Evolutionary conservation across 2,113 vertebrate genomes (phyloP), one percentile per base, ranked within the genome.

Genomic region (Rhinolophus sinicus): DNA sequence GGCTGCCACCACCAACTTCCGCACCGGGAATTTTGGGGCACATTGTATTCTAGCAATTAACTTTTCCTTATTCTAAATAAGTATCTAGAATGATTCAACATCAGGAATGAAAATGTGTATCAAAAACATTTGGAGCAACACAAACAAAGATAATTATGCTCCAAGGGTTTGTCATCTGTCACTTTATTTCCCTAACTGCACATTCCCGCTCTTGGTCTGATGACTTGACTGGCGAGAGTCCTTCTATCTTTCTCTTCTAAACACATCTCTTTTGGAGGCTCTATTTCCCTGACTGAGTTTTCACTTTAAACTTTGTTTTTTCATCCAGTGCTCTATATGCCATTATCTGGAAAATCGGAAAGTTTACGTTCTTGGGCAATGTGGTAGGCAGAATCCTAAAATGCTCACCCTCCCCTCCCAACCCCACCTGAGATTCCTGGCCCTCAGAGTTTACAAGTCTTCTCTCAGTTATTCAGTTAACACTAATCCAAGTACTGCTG

Each of bases 1-100:
- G 85, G 19, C 83, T 94, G 54, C 77, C 90, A 77, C 60, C 93
- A 64, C 88, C 52, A 26, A 88, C 70, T 65, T 96, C 50, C 58
- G 94, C 87, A 95, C 62, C 92, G 89, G 95, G 94, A 96, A 88
- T 93, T 64, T 92, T 77, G 10, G 38, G 88, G 89, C 98, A 97
- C 85, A n/a, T 0, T 4, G 6, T 80, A 97, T 97, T 97, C 96
- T 62, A 96, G 56, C 40, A 62, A 78, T 38, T 38, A 19, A 58
- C 22, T 95, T 88, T 88, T 62, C 78, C 77, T 80, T 86, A 90
- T 82, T 94, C 88, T 88, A 93, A 97, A 94, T 38, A 97, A 94
- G 38, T 56, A 50, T 44, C n/a, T 90, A 72, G 88, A 81, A 81
- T 78, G 88, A 97, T 81, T 98, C 94, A 97, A 96, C 93, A 92